A percentile compares a stretch with the other conserved stretches of the same genome.
Evolutionary conservation across 30 jellyfish, hydroid and myxozoan species (phyloP).

Genomic region (Aurelia sp.): DNA sequence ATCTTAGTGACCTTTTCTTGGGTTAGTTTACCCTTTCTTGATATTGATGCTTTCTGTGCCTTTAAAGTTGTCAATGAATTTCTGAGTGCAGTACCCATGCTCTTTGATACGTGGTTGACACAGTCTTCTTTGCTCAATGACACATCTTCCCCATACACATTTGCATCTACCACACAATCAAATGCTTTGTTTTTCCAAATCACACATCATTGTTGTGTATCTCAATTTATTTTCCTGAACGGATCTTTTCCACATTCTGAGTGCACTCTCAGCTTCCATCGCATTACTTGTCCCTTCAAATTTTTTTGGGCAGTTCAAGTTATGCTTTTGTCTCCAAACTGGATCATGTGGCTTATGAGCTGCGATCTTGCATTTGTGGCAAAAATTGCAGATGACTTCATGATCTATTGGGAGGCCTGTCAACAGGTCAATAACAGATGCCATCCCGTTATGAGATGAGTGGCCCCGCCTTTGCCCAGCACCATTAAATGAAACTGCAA

Average conservation of each 20-base stretch:
- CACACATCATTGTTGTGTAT: background rate
- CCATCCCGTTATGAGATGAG: constrained; percentile 1
- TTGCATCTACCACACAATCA: background rate
- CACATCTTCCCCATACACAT: background rate
- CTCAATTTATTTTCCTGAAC: background rate
- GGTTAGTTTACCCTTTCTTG: background rate
- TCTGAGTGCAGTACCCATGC: background rate
- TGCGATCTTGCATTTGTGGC: background rate
- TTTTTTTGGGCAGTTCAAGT: background rate
- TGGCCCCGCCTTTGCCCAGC: background rate
- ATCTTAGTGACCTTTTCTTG: background rate
- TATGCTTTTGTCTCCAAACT: background rate
- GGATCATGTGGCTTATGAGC: background rate
- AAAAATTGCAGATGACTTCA: background rate
- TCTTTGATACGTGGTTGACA: background rate
- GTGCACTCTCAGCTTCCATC: background rate
- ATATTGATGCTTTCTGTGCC: background rate
- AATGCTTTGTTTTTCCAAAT: background rate
- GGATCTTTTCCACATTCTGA: background rate
- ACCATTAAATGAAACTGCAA: background rate
- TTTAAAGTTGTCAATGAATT: background rate
- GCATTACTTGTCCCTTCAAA: background rate
- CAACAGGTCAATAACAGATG: background rate
- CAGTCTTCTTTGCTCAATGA: background rate
- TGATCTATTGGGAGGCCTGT: background rate